Evolutionary conservation across 2,888 invertebrate species (phyloP), one percentile per base, ranked within the genome.

Genomic region (Drosophila phalerata): DNA sequence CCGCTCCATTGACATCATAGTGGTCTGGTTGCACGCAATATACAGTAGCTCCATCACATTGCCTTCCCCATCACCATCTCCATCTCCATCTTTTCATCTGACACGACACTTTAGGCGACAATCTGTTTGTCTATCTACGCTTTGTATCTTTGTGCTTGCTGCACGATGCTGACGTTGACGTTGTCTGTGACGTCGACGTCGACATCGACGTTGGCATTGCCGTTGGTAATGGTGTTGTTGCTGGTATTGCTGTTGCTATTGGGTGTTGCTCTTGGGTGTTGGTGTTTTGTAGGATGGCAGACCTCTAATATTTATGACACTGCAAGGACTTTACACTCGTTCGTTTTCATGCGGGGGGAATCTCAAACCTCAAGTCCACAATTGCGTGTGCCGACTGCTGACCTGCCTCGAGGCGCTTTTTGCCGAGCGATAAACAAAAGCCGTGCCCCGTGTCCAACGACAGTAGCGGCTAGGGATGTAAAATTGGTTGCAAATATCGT

Each of bases 111-210:
- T 84, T 62, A 64, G 83, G 83, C 83, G 75, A 84, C 88, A 88
- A 84, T 86, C 85, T 88, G 88, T 88, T 83, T 86, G 87, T 43
- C 75, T 86, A 88, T 84, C 83, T 86, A 57, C 63, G 81, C 85
- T 75, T 70, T 69, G 77, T 70, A 83, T 88, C 77, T 80, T 51
- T 65, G 81, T 51, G 48, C 53, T 40, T 38, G 58, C 30, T 45
- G 61, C 71, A 65, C 55, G 34, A 45, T 47, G 25, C 25, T 38
- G 42, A 28, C 53, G 38, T 15, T 40, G 57, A 43, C 37, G 22
- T 28, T 28, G 25, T 3, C 67, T 62, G 71, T 65, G 62, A 43
- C 49, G 61, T 47, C 48, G 45, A 13, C 52, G 45, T 19, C 4
- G 30, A 6, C n/a, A 15, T 32, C 5, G 37, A 15, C 42, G 57